phyloP scores from a whole-genome alignment of 1,140 invertebrate genomes.

The Pseudobourletiella spinata region DNA sequence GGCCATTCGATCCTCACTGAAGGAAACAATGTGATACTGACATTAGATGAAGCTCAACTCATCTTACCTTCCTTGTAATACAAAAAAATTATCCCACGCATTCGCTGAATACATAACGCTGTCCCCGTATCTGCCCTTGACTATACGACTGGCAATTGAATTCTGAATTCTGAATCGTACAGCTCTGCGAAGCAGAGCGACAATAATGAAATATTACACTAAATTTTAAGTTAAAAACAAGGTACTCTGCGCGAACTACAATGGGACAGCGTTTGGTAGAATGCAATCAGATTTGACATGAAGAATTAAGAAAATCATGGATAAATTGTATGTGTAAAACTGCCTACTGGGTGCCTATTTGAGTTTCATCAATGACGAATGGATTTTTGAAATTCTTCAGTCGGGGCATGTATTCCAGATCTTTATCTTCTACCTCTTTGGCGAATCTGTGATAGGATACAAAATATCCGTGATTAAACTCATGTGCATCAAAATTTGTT shows the following conservation, averaged over 20 bases:
- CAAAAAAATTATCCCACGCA: no score
- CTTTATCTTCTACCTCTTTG: conserved; percentile 4
- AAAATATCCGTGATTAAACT: neutral
- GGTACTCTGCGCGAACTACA: no score
- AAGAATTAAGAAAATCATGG: no score
- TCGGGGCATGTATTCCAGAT: conserved; percentile 15
- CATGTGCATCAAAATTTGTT: no score
- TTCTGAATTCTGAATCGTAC: neutral
- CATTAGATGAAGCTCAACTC: neutral
- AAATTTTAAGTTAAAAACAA: neutral
- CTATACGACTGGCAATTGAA: no score
- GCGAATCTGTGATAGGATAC: conserved; percentile 12
- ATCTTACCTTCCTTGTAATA: neutral
- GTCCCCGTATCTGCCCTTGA: no score
- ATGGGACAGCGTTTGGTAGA: no score
- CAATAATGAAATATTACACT: neutral
- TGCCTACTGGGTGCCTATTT: conserved; percentile 14
- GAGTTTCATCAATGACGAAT: conserved; percentile 12
- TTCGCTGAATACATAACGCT: no score
- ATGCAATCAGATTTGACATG: no score
- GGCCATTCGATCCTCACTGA: conserved; percentile 22
- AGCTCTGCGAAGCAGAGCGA: neutral
- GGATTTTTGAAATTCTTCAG: conserved; percentile 24
- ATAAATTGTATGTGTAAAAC: no score
- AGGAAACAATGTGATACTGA: neutral